Percentiles rank a stretch among this genome's conserved stretches.
Evolutionary conservation across 2,888 invertebrate genomes (phyloP).

Genomic region (Willowsia nigromaculata): DNA sequence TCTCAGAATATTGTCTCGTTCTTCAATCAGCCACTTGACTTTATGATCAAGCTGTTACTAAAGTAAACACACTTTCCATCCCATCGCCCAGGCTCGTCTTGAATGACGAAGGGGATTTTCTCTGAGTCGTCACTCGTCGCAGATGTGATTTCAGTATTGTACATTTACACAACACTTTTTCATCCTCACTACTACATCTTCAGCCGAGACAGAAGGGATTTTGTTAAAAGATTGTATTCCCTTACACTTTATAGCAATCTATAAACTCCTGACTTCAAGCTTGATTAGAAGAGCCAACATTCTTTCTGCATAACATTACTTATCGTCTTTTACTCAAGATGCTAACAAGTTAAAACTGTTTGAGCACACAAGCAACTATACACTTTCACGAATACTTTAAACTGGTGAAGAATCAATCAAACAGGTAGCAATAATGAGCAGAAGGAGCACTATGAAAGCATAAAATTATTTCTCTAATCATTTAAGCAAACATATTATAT

Average conservation of each 20-base stretch:
- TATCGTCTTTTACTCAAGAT: slow-evolving; percentile 22
- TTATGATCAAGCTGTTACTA: slow-evolving; percentile 62
- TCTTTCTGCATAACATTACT: background rate
- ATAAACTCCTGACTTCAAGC: background rate
- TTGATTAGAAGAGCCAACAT: background rate
- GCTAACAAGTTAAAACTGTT: slow-evolving; percentile 31
- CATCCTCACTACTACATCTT: background rate
- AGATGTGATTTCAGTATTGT: slow-evolving; percentile 33
- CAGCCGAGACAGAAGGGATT: background rate
- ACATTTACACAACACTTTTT: slow-evolving; percentile 11
- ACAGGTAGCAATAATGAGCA: slow-evolving; percentile 26
- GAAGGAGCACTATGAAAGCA: background rate
- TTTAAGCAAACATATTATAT: background rate
- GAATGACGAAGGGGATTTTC: background rate
- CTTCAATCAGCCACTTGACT: slow-evolving; percentile 69
- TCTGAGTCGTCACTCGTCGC: background rate
- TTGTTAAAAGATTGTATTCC: background rate
- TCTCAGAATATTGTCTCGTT: slow-evolving; percentile 61
- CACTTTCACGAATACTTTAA: background rate
- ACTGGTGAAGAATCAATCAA: slow-evolving; percentile 22
- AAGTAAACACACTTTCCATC: slow-evolving; percentile 49
- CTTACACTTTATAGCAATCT: slow-evolving; percentile 33
- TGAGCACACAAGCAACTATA: background rate
- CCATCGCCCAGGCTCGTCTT: background rate
- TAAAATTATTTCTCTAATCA: background rate